These are phyloP conservation scores for Cyaniris semiargus DNA, from an alignment of 2,888 invertebrate species.

Conservation along the genomic window DNA sequence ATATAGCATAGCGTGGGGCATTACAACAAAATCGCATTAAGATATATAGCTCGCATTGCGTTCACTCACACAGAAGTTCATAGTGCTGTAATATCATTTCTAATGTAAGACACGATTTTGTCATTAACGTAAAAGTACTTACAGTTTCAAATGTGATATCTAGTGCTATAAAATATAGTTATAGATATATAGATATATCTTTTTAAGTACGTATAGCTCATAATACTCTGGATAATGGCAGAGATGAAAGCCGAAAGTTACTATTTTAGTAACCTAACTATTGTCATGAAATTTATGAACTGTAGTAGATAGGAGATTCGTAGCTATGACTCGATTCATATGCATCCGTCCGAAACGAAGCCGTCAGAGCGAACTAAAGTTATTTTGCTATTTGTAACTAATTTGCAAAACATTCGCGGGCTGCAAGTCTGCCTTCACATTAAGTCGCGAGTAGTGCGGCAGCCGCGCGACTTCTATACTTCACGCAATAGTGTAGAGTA, in stretches of 20 bases:
- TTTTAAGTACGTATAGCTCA: neutral
- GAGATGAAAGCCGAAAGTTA: neutral
- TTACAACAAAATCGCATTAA: slow-evolving; percentile 14
- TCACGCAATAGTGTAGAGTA: no score
- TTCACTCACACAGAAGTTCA: neutral
- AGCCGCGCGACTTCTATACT: no score
- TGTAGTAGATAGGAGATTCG: no score
- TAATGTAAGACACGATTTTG: slow-evolving; percentile 16
- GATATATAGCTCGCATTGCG: neutral
- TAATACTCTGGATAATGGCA: neutral
- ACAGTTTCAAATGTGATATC: neutral
- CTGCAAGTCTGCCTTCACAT: no score
- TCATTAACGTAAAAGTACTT: slow-evolving; percentile 15
- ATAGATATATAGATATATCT: no score
- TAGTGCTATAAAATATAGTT: neutral
- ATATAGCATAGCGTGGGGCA: no score
- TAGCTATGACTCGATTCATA: no score
- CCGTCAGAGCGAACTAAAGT: no score
- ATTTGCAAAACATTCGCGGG: no score
- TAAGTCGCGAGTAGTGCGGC: no score
- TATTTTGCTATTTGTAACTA: no score
- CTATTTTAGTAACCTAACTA: neutral
- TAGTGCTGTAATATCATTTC: slow-evolving; percentile 6
- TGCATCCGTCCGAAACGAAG: no score
- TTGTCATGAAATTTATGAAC: neutral